Conservation (phyloP, 2,113 vertebrate genomes). For the Ploceus nigricollis region DNA sequence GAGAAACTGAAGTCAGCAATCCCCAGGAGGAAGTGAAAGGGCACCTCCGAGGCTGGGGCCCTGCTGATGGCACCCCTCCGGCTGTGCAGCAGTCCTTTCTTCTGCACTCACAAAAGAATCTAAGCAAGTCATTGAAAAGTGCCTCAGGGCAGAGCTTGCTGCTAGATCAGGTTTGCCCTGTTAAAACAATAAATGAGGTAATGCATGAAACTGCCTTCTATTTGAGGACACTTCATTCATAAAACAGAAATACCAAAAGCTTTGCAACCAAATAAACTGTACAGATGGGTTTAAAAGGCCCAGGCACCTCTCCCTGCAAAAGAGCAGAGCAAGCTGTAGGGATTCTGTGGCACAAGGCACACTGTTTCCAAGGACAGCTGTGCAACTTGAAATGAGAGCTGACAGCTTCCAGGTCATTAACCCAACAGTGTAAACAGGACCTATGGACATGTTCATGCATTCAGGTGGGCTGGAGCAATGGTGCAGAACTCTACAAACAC, state of each 20-base stretch:
- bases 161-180: not conserved
- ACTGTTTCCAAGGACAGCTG: not conserved
- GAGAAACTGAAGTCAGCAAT: not conserved
- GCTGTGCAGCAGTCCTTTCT: not conserved
- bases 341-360: not conserved
- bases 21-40: not conserved
- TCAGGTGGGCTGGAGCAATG: not conserved
- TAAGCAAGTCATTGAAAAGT: not conserved
- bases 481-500: not conserved
- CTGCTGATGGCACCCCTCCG: not conserved
- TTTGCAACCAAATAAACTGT: not conserved
- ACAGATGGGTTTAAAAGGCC: not conserved
- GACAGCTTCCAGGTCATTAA: slow-evolving; percentile 1
- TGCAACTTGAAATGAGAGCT: not conserved
- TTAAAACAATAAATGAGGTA: slow-evolving; percentile 19
- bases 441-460: not conserved
- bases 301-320: not conserved
- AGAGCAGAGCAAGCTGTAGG: not conserved
- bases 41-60: not conserved
- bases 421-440: not conserved
- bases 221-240: not conserved
- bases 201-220: not conserved
- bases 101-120: slow-evolving; percentile 8
- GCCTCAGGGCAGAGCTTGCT: slow-evolving; percentile 7
- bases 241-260: not conserved